Evolutionary conservation across 1,140 invertebrate genomes (phyloP), one percentile per base, ranked within the genome.

Genomic region (Condylostylus longicornis): DNA sequence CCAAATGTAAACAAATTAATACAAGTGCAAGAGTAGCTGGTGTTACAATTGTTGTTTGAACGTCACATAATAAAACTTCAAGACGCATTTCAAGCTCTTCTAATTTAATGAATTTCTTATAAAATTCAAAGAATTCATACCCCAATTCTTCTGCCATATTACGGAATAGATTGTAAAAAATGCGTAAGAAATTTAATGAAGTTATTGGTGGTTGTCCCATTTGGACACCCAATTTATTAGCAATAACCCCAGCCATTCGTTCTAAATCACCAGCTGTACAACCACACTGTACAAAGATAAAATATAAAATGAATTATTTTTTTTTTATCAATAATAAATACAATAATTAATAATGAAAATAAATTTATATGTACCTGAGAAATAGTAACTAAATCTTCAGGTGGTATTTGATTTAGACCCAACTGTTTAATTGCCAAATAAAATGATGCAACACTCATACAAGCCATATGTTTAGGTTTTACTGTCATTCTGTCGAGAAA

Each of bases 401-500:
- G 50, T 39, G 58, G 53, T 37, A 60, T 60, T 34, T 48, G 48
- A 42, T 56, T 51, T 34, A 60, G 38, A 42, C 53, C 53, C 40
- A 60, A 35, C 45, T 61, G 58, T 43, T 54, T 58, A 37, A 61
- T 59, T 40, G 58, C 58, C 53, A 61, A 49, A 41, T 58, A 50
- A 45, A 61, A 59, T 33, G 52, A 58, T 36, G 56, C 55, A n/a
- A 61, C 54, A 40, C 50, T 57, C 52, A 59, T 57, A 35, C 55
- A 59, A 33, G 55, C 57, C 53, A 61, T 58, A 45, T 61, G 58
- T 42, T 61, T 61, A 8, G 58, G 50, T 42, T 53, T 63, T 40
- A 76, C 75, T 54, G 75, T 76, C 74, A 79, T 77, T 49, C 74
- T 75, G 18, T 74, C 75, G 36, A 79, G 52, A 44, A 79, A 83